Base-by-base conservation (phyloP, 2,888 invertebrate genomes). In the Bursaphelenchus okinawaensis region DNA sequence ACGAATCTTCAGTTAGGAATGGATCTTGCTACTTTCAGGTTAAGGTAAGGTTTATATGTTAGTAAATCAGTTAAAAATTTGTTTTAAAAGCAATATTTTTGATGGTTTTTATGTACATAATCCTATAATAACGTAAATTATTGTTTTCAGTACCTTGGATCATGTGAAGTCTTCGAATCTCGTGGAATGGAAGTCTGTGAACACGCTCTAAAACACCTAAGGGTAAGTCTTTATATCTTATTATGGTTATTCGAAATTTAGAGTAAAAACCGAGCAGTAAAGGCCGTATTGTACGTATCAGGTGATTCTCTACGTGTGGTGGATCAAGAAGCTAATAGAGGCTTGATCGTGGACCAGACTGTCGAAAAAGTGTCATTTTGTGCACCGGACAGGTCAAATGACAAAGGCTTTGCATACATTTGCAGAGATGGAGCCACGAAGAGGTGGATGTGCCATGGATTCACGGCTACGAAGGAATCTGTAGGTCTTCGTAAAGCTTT, bases 401-500 rank as follows among this genome's bases (percentile, higher is more conserved):
- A 96, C 81, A 89, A 92, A 72, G 98, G 96, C 22, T 98, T 94
- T 86, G 95, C 96, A 71, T 98, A 98, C 86, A 98, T 98, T 73
- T 98, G 96, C 84, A 89, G 98, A 67, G 98, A 98, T 84, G 98
- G 96, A 67, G 94, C 96, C 16, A 95, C 96, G 0, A 88, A 95
- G 7, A 88, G 98, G 20, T 99, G 98, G 98, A 95, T 99, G 94
- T 98, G 98, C 83, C 98, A 99, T 86, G 98, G 96, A 50, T 99
- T 99, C 84, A 87, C 94, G 73, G 94, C 98, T 0, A 70, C 57
- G 20, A 71, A 71, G 40, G 71, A 71, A 24, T 40, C 62, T 12
- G 69, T 69, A 22, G 8, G 64, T 55, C 20, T 16, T 57, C n/a
- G 40, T 12, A 40, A n/a, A n/a, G n/a, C n/a, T 19, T 54, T 54